Percentiles rank a stretch among this genome's conserved stretches.
phyloP scores from a whole-genome alignment of 2,797 vertebrate genomes.

The Sebastes itinus region DNA sequence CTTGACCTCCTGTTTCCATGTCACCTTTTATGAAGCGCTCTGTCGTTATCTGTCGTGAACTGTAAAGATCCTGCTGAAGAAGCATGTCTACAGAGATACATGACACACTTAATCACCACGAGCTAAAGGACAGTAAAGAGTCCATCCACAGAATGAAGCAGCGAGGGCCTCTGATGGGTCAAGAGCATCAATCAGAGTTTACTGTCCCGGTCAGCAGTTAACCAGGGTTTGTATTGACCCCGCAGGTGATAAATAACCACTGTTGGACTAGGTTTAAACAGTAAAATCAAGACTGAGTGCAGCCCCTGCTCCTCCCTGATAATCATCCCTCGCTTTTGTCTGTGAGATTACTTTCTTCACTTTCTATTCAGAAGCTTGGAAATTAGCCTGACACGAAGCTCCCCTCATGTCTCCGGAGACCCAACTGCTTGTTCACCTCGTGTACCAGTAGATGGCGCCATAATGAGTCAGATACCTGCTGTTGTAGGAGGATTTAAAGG shows the following conservation, averaged over 20 bases:
- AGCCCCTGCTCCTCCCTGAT: conserved; percentile 23
- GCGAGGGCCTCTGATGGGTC: conserved; percentile 39
- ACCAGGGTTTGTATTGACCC: conserved; percentile 62
- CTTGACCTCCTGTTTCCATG: neutral
- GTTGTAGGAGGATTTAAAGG: neutral
- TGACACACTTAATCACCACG: conserved; percentile 43
- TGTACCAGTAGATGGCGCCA: conserved; percentile 69
- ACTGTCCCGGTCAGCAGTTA: conserved; percentile 70
- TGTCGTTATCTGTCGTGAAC: neutral
- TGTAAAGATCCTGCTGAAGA: neutral
- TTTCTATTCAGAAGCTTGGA: neutral
- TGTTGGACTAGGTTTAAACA: neutral
- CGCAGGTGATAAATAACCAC: conserved; percentile 66
- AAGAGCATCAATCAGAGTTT: conserved; percentile 66
- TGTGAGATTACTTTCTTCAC: conserved; percentile 1
- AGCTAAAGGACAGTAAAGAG: conserved; percentile 14
- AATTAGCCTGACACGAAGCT: neutral
- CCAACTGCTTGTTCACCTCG: neutral
- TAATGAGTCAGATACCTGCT: neutral
- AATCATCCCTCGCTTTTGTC: conserved; percentile 4
- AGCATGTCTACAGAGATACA: neutral
- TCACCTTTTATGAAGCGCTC: neutral
- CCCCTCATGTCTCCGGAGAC: neutral
- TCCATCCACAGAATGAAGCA: conserved; percentile 54
- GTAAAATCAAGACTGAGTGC: conserved; percentile 46